Percentiles rank a stretch among this genome's conserved stretches.
These are phyloP conservation scores for Tetramorium parvispinum DNA, from an alignment of 1,140 invertebrate species.

Conservation along the genomic window DNA sequence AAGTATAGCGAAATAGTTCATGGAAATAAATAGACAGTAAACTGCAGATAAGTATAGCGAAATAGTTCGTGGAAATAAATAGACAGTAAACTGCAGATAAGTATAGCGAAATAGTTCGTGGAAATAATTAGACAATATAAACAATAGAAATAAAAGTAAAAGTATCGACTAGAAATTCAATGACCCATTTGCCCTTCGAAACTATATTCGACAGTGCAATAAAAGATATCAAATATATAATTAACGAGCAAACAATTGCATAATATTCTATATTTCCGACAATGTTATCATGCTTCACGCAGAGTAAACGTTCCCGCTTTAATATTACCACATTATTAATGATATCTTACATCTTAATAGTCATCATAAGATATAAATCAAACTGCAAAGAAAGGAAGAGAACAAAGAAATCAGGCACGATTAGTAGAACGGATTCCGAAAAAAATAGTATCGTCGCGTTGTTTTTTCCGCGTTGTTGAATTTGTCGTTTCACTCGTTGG, in stretches of 20 bases:
- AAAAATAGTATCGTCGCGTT: neutral
- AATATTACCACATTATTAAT: constrained; percentile 3
- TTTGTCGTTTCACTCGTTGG: neutral
- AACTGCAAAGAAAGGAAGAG: neutral
- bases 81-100: no score
- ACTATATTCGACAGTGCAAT: neutral
- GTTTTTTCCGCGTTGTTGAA: neutral
- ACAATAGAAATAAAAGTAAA: neutral
- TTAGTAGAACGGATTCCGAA: neutral
- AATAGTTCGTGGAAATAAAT: no score
- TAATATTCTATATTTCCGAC: neutral
- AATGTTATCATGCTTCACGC: neutral
- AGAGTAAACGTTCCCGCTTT: neutral
- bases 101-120: neutral
- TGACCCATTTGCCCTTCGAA: neutral
- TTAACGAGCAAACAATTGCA: neutral
- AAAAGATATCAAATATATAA: neutral
- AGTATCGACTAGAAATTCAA: neutral
- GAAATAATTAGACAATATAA: neutral
- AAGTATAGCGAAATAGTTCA: neutral
- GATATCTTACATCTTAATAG: neutral
- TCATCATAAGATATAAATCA: neutral
- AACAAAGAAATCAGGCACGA: neutral
- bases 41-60: no score
- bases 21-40: no score